Conservation (phyloP, 2,113 vertebrate genomes). For the Nibea albiflora region DNA sequence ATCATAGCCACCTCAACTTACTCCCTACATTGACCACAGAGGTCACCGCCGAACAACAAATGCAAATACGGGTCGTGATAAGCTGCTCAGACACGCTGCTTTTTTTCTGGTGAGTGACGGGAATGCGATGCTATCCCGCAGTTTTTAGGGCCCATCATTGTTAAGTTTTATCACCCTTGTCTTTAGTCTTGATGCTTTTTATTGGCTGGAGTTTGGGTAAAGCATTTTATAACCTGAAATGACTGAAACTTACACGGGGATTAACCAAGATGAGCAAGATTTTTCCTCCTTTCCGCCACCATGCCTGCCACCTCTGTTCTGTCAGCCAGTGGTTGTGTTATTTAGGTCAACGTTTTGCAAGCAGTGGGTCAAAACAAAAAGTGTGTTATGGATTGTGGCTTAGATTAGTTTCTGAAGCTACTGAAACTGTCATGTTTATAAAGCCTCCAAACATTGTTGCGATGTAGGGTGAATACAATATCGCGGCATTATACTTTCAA, state of each 20-base stretch:
- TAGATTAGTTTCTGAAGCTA: slow-evolving; percentile 6
- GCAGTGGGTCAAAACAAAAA: slow-evolving; percentile 9
- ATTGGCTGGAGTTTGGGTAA: neutral
- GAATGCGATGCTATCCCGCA: neutral
- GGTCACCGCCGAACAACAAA: no score
- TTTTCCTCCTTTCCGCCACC: neutral
- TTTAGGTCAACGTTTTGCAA: slow-evolving; percentile 23
- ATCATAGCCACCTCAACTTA: no score
- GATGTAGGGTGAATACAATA: slow-evolving; percentile 4
- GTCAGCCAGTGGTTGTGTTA: neutral
- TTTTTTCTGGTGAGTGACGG: no score
- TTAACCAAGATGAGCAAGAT: neutral
- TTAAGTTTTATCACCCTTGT: neutral
- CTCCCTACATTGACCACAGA: no score
- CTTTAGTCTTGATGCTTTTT: neutral
- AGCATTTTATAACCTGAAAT: neutral
- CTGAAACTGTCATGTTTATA: slow-evolving; percentile 2
- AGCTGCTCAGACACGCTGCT: no score
- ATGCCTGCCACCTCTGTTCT: neutral
- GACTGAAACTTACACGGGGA: neutral
- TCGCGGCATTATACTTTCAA: slow-evolving; percentile 36
- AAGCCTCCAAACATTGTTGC: neutral
- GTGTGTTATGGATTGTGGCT: neutral
- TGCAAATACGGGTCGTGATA: no score
- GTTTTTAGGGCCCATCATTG: neutral